A percentile compares a stretch with the other conserved stretches of the same genome.
Conservation (phyloP, 2,888 invertebrate genomes). For the Ormia ochracea region DNA sequence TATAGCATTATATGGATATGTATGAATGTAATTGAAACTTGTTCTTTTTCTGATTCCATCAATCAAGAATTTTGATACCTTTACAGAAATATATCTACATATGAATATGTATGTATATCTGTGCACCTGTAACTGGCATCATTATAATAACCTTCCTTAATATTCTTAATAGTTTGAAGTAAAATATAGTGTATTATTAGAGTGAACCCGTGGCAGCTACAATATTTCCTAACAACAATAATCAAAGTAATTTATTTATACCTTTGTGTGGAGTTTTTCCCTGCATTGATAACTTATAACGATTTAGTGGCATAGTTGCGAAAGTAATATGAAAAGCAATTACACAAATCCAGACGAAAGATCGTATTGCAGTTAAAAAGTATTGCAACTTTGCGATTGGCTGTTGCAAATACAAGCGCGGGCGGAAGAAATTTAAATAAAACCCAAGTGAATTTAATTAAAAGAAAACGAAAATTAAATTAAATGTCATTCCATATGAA, state of each 20-base stretch:
- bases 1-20: no score
- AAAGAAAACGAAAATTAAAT: background rate
- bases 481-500: conserved; percentile 49
- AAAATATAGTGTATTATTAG: conserved; percentile 31
- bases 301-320: conserved; percentile 24
- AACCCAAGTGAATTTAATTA: conserved; percentile 3
- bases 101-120: no score
- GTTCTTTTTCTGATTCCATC: background rate
- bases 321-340: background rate
- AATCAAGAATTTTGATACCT: background rate
- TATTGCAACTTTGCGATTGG: background rate
- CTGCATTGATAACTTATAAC: background rate
- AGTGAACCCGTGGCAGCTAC: conserved; percentile 7
- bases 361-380: background rate
- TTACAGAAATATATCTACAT: no score
- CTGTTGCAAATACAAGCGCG: background rate
- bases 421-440: background rate
- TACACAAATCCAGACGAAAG: background rate
- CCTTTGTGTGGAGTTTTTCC: background rate
- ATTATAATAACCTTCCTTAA: conserved; percentile 24
- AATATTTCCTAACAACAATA: background rate
- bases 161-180: background rate
- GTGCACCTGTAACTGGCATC: conserved; percentile 25
- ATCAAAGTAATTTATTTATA: background rate
- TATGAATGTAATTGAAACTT: conserved; percentile 1